Evolutionary conservation across 1,140 invertebrate species (phyloP).

Genomic region (Triops cancriformis): DNA sequence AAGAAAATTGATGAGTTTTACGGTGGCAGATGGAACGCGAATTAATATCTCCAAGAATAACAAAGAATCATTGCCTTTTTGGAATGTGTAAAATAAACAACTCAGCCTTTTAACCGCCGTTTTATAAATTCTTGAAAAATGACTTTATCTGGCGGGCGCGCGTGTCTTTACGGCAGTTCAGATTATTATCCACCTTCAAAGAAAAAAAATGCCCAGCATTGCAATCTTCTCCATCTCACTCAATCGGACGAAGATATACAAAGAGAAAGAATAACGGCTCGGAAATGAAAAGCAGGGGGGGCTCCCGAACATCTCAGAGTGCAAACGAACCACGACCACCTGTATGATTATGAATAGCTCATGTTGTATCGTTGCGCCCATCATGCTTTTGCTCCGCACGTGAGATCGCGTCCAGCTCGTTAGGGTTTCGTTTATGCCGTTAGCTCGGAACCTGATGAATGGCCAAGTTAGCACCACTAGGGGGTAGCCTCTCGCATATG

Average conservation of each 20-base stretch:
- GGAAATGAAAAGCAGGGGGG: background rate
- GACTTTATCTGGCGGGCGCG: background rate
- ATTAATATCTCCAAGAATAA: background rate
- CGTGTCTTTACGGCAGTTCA: background rate
- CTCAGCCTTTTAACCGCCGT: background rate
- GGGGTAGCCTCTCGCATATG: background rate
- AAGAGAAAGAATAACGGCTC: background rate
- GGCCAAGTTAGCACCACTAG: background rate
- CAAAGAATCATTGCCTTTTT: background rate
- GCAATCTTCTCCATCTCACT: background rate
- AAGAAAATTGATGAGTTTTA: slow-evolving; percentile 11
- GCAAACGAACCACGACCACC: background rate
- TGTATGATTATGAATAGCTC: slow-evolving; percentile 6
- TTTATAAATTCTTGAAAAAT: background rate
- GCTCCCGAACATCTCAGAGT: background rate
- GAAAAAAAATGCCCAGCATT: background rate
- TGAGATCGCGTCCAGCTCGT: slow-evolving; percentile 8
- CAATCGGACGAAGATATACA: background rate
- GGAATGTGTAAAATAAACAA: background rate
- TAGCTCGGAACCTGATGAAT: background rate
- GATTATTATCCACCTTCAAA: background rate
- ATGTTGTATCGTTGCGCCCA: background rate
- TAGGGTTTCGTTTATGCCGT: slow-evolving; percentile 13
- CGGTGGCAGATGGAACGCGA: slow-evolving; percentile 7
- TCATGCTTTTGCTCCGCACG: background rate